Base-by-base conservation (phyloP, 1,140 invertebrate genomes). In the Diachasma alloeum region DNA sequence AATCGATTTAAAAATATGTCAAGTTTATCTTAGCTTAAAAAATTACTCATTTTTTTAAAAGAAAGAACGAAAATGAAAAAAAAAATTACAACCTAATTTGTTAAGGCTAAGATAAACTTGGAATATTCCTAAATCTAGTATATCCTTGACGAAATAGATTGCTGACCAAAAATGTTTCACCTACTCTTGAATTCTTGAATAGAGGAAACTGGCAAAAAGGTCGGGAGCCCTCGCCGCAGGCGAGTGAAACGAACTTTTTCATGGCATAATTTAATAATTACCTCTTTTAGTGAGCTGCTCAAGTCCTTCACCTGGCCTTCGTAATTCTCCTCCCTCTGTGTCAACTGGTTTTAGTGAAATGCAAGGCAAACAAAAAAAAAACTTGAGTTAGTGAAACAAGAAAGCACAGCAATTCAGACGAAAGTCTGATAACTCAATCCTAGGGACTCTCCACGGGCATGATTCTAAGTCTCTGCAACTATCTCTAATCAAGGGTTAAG, bases 291-390 rank as follows among this genome's bases (percentile, higher is more conserved):
- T 90, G 97, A 94, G 88, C 94, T 93, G 88, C 96, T 94, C 88
- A 98, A 92, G 86, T 96, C 93, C 92, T 97, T 97, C 83, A 98
- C 96, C 91, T 97, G 96, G 86, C 94, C 93, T 89, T 97, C 96
- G 91, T 96, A 98, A 81, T 95, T 95, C 91, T 99, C 97, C 92
- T 99, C 98, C 91, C 97, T 96, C 91, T 98, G 96, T 86, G 96
- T 97, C 84, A 97, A 96, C 97, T 98, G 91, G 80, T 85, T 82
- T 84, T 86, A 86, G 81, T 86, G 79, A 84, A 84, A 84, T 81
- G 81, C 75, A 82, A 71, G 83, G 71, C 46, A 81, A 78, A 85
- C 72, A 84, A 67, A 84, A 83, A 81, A 82, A 80, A 83, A 82
- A 72, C 72, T 78, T 53, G 81, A 67, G 82, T 83, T 82, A 85